phyloP scores from a whole-genome alignment of 2,888 invertebrate species.

The Bhutanitis thaidina region DNA sequence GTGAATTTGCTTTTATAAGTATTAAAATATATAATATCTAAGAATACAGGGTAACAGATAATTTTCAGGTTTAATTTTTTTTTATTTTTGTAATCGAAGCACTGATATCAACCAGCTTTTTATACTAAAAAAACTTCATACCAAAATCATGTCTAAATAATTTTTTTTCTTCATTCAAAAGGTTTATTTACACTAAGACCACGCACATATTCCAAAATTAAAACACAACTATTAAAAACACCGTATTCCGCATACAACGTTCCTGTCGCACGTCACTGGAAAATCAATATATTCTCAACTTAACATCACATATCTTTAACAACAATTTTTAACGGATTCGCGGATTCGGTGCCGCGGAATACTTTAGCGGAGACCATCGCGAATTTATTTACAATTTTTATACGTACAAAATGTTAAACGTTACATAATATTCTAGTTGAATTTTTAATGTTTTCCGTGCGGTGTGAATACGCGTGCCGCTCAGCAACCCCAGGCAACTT shows the following conservation, averaged over 20 bases:
- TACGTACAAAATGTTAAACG: slow-evolving; percentile 36
- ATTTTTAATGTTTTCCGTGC: slow-evolving; percentile 60
- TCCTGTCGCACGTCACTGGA: slow-evolving; percentile 56
- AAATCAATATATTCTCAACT: slow-evolving; percentile 61
- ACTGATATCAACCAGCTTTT: neutral
- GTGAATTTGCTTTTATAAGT: neutral
- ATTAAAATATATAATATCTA: neutral
- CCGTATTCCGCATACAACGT: slow-evolving; percentile 58
- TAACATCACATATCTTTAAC: slow-evolving; percentile 35
- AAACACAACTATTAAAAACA: slow-evolving; percentile 57
- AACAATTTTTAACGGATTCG: slow-evolving; percentile 21
- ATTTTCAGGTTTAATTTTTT: too few species aligned
- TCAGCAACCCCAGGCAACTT: slow-evolving; percentile 44
- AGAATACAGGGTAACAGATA: too few species aligned
- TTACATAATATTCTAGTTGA: slow-evolving; percentile 64
- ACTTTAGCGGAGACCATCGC: neutral
- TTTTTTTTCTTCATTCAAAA: neutral
- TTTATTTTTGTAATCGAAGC: neutral
- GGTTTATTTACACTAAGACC: slow-evolving; percentile 14
- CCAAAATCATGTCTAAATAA: neutral
- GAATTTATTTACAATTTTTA: slow-evolving; percentile 7
- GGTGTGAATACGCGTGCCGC: slow-evolving; percentile 41
- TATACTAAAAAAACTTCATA: neutral
- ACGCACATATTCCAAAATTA: slow-evolving; percentile 40
- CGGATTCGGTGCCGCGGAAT: neutral